A percentile compares a stretch with the other conserved stretches of the same genome.
Conservation (phyloP, 2,113 vertebrate species). For the Acrocephalus kingi region DNA sequence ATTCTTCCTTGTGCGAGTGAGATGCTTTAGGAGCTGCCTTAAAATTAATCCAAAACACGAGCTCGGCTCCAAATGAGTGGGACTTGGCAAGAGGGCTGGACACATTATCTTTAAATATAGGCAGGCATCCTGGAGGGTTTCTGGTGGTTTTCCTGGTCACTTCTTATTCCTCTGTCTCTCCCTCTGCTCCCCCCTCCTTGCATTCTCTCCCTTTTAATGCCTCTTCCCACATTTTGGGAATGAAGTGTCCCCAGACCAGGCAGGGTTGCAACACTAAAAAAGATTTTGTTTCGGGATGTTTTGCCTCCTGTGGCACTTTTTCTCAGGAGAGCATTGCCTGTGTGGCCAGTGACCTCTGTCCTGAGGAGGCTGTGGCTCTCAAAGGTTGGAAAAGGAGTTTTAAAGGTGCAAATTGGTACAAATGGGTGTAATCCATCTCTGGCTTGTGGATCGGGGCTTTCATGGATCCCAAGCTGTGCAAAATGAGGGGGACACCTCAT, state of each 20-base stretch:
- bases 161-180: neutral
- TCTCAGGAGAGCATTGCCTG: neutral
- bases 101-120: constrained; percentile 51
- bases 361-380: neutral
- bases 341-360: neutral
- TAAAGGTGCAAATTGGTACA: neutral
- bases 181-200: neutral
- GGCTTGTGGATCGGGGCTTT: neutral
- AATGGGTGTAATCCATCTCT: neutral
- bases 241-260: neutral
- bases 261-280: neutral
- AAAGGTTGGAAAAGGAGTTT: neutral
- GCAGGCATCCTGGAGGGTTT: constrained; percentile 52
- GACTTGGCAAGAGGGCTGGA: constrained; percentile 44
- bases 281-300: neutral
- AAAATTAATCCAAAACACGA: constrained; percentile 55
- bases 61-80: constrained; percentile 33
- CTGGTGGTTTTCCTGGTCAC: constrained; percentile 62
- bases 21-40: constrained; percentile 54
- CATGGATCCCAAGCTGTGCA: neutral
- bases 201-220: constrained; percentile 10
- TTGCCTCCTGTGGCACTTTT: neutral
- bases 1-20: neutral
- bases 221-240: constrained; percentile 13
- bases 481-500: neutral